Conservation (phyloP, 64 coral and sea anemone genomes). For the Montipora foliosa region DNA sequence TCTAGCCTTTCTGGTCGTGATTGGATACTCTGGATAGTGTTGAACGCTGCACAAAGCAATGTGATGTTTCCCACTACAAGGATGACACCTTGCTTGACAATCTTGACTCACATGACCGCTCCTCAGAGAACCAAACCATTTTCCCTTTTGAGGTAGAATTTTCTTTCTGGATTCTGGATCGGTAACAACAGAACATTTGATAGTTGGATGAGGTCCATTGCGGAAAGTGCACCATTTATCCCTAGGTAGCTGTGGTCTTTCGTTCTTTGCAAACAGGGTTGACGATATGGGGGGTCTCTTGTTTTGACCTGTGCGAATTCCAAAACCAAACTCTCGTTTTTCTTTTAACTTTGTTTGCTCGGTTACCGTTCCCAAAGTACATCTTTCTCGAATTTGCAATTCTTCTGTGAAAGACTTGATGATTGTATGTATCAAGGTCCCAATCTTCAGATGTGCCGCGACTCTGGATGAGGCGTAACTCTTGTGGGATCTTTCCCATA, state of each 20-base stretch:
- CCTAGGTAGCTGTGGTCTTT: neutral
- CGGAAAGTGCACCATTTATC: slow-evolving; percentile 66
- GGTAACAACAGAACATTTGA: slow-evolving; percentile 50
- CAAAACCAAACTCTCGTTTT: too few species aligned
- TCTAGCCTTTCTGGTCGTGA: neutral
- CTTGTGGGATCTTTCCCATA: slow-evolving; percentile 64
- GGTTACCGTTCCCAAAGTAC: neutral
- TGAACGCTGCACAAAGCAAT: too few species aligned
- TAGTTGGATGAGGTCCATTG: slow-evolving; percentile 32
- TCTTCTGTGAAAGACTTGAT: slow-evolving; percentile 32
- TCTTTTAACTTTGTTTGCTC: too few species aligned
- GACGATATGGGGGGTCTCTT: neutral
- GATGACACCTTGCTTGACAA: slow-evolving; percentile 42
- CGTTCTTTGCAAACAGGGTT: neutral
- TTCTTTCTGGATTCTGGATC: slow-evolving; percentile 40
- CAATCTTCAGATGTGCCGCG: slow-evolving; percentile 42
- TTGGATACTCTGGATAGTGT: neutral
- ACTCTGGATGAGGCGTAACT: slow-evolving; percentile 50
- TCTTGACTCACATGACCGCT: slow-evolving; percentile 37
- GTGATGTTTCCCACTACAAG: slow-evolving; percentile 57
- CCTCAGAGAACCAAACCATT: slow-evolving; percentile 72
- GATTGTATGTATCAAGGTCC: slow-evolving; percentile 12
- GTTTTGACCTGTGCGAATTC: neutral
- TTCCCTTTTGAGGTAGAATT: slow-evolving; percentile 63
- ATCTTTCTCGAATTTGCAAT: slow-evolving; percentile 63